These are phyloP conservation scores for Rhysida immarginata DNA, from an alignment of 1,140 invertebrate genomes.

Conservation along the genomic window DNA sequence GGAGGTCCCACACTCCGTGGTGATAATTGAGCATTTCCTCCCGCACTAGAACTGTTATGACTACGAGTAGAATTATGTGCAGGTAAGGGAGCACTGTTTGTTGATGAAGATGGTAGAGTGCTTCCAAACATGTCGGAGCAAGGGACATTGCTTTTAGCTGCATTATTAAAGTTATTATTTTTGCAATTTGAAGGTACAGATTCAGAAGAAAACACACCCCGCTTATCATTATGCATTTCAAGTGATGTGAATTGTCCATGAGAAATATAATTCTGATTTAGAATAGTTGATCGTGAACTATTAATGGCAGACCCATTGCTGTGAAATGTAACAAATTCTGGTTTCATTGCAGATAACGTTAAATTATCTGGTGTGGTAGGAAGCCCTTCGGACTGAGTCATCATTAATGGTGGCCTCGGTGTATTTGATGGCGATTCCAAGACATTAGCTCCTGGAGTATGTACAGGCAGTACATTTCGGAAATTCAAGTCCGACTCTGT, in stretches of 20 bases:
- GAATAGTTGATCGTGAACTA: neutral
- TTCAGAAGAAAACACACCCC: too few relatives aligned
- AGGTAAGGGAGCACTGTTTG: neutral
- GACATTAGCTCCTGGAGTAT: neutral
- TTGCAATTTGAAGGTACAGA: too few relatives aligned
- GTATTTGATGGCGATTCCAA: neutral
- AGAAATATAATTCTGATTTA: constrained; percentile 3
- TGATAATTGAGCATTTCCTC: neutral
- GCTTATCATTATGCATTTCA: neutral
- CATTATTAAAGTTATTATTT: too few relatives aligned
- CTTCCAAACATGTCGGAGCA: neutral
- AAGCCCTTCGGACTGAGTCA: neutral
- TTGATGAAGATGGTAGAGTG: neutral
- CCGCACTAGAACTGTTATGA: neutral
- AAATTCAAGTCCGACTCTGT: constrained; percentile 14
- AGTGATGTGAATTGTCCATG: neutral
- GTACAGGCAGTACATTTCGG: constrained; percentile 12
- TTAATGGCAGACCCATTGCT: neutral
- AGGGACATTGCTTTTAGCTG: neutral
- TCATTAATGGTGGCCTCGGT: neutral
- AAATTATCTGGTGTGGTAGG: neutral
- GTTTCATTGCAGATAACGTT: neutral
- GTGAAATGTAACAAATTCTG: neutral
- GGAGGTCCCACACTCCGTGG: neutral
- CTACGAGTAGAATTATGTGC: neutral